Conservation (phyloP, 2,888 invertebrate species). For the Notocelia uddmanniana region DNA sequence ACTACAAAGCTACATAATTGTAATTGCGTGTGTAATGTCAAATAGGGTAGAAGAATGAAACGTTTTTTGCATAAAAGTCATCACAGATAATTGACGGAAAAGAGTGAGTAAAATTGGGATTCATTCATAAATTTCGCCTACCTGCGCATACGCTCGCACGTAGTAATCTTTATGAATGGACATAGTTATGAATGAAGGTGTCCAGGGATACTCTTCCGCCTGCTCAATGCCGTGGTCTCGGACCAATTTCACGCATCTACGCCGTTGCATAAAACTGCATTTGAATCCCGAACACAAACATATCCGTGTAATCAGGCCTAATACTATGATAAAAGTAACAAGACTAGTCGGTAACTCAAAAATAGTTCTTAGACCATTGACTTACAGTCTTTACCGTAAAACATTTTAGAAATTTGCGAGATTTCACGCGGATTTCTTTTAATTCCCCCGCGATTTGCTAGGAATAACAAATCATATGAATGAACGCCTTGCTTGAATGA, state of each 20-base stretch:
- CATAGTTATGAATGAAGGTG: slow-evolving; percentile 65
- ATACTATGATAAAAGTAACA: slow-evolving; percentile 30
- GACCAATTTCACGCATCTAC: slow-evolving; percentile 81
- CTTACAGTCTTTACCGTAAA: slow-evolving; percentile 3
- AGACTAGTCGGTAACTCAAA: background rate
- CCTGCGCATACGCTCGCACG: slow-evolving; percentile 67
- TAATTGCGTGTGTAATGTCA: background rate
- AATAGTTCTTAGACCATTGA: background rate
- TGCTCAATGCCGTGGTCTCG: slow-evolving; percentile 60
- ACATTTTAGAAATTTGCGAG: background rate
- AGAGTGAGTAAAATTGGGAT: slow-evolving; percentile 54
- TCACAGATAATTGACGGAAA: slow-evolving; percentile 34
- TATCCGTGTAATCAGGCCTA: slow-evolving; percentile 60
- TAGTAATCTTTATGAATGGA: slow-evolving; percentile 76
- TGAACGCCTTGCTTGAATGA: slow-evolving; percentile 80
- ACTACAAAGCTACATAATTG: background rate
- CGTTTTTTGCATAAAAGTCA: slow-evolving; percentile 32
- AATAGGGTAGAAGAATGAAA: background rate
- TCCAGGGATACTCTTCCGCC: slow-evolving; percentile 72
- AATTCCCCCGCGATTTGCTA: slow-evolving; percentile 63
- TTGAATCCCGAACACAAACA: slow-evolving; percentile 70
- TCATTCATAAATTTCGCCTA: slow-evolving; percentile 70
- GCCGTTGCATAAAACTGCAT: slow-evolving; percentile 81
- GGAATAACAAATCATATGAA: slow-evolving; percentile 73
- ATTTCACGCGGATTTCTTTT: slow-evolving; percentile 53